phyloP scores from a whole-genome alignment of 1,140 invertebrate species.

The Cotesia typhae region DNA sequence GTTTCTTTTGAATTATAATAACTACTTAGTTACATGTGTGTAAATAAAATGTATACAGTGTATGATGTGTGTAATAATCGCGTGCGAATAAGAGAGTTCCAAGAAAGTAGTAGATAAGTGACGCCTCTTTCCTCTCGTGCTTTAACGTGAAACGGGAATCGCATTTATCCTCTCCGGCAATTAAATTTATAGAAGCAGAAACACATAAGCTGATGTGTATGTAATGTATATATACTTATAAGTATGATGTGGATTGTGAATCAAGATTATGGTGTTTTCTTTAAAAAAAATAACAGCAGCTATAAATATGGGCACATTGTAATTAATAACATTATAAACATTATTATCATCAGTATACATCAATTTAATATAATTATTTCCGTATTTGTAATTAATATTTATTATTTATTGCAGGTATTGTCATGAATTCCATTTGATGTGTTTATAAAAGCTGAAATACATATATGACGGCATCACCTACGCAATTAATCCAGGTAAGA shows the following conservation, averaged over 20 bases:
- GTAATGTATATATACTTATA: too few species aligned
- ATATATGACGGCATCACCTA: too few species aligned
- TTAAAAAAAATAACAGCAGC: too few species aligned
- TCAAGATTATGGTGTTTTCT: neutral
- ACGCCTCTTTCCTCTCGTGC: slow-evolving; percentile 12
- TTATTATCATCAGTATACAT: too few species aligned
- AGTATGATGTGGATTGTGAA: neutral
- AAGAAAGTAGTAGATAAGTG: neutral
- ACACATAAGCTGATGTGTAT: neutral
- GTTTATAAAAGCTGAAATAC: too few species aligned
- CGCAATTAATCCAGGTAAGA: too few species aligned
- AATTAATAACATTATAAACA: too few species aligned
- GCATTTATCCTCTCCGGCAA: slow-evolving; percentile 11
- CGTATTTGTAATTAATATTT: too few species aligned
- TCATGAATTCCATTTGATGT: too few species aligned
- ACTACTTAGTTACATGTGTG: neutral
- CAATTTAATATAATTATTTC: too few species aligned
- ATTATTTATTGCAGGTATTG: too few species aligned
- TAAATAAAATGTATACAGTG: neutral
- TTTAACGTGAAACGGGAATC: neutral
- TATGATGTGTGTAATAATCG: slow-evolving; percentile 3
- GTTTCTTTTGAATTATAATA: neutral
- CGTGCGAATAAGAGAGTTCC: slow-evolving; percentile 16
- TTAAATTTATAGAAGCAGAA: slow-evolving; percentile 12
- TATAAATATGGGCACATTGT: too few species aligned